Evolutionary conservation across 2,113 vertebrate genomes (phyloP), one percentile per base, ranked within the genome.

Genomic region (Mobula birostris): DNA sequence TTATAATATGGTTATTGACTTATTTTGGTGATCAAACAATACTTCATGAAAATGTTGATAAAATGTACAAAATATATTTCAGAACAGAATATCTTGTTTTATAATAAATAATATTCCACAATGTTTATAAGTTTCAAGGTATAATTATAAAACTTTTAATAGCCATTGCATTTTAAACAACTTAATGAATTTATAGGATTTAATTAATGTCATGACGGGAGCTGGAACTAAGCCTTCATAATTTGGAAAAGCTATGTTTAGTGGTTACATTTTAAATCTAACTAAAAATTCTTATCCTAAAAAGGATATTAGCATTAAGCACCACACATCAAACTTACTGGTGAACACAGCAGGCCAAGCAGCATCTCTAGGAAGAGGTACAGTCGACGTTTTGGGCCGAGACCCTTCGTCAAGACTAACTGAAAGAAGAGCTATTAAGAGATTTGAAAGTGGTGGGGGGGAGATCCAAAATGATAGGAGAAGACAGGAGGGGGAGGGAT

Each of bases 21-120:
- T 7, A 11, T 48, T 93, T 93, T 11, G 48, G 90, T 91, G 19
- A 93, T 93, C 68, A 74, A n/a, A 21, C 90, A 74, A 48, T 12
- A 27, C 21, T 24, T 12, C 14, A 66, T n/a, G 0, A 36, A 12
- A 32, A 29, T n/a, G 24, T n/a, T 4, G 2, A 63, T 29, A 32
- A 68, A 90, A 85, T 48, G 14, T 9, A 11, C 82, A 61, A 58
- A 61, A 24, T 85, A 6, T 94, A 70, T 72, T 88, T 94, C 95
- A 94, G 95, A 2, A 29, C 9, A 14, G 24, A 90, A 5, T 90
- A 90, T 17, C 48, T 61, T 85, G 8, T 29, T 7, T 90, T 19
- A n/a, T 36, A 32, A 90, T n/a, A 15, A 66, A 17, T 9, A n/a
- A 61, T 66, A 32, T 32, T 66, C 83, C 85, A 90, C n/a, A 90